Base-by-base conservation (phyloP, 2,113 vertebrate species). In the Chrysochloris asiatica region DNA sequence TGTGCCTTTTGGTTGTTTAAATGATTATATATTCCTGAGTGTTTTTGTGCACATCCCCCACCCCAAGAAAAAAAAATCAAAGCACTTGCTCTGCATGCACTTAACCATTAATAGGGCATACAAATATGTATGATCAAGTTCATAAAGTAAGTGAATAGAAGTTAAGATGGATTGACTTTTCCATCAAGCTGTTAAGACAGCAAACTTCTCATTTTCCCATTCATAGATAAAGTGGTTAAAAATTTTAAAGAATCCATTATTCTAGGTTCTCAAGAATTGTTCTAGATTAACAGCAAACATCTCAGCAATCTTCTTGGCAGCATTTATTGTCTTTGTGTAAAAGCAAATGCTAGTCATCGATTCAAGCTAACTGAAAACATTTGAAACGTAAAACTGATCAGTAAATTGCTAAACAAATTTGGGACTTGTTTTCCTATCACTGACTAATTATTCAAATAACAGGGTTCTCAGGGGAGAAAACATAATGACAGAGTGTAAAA, bases 351-450 rank as follows among this genome's bases (percentile, higher is more conserved):
- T 83, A 83, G 36, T 88, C 8, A 76, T 14, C 19, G 19, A 65
- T 93, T 96, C 38, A 79, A 24, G 69, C 56, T 69, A 89, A 54
- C 16, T 79, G 92, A 81, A 54, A 90, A 3, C 50, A 86, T 91
- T 69, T 89, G 81, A 91, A 52, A 93, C 83, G 72, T n/a, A 92
- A 89, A 89, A 81, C 26, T 85, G 41, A 54, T 83, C 61, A 78
- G 61, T 71, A 63, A 93, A 91, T 92, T 92, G 65, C 77, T 89
- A 19, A 22, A 47, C 89, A 83, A 89, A 89, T 89, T 92, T 91
- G 47, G 21, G 30, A 16, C n/a, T 84, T 93, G 81, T 59, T 86
- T 30, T 13, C 17, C 24, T 24, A 17, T 90, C 82, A 94, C 85
- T 21, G 75, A 28, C 17, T 95, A 93, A 67, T 24, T 85, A 92